Evolutionary conservation across 23 tunicate species (phyloP), one percentile per base, ranked within the genome.

Genomic region (Diplosoma virens): DNA sequence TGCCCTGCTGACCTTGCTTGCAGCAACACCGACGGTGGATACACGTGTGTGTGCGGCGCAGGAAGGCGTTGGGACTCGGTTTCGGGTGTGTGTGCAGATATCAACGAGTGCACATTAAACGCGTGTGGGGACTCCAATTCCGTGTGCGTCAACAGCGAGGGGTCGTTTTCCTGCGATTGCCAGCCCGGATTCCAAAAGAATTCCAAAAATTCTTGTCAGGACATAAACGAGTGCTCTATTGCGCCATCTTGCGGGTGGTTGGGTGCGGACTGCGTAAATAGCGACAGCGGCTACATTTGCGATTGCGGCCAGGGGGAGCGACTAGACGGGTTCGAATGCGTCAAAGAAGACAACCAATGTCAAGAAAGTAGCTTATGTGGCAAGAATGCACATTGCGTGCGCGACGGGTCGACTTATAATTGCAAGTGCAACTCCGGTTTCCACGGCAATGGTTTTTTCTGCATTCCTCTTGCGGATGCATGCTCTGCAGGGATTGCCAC

Each of bases 1-100:
- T 82, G 87, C 52, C 87, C 81, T 26, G 53, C 55, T 1, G 32
- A 59, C 32, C 24, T 75, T 1, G 53, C 35, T 0, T 82, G 87
- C 53, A 22, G 9, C 0, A 74, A 82, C 46, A 47, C 24, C 33
- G 69, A 0, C n/a, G 87, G 87, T 2, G 60, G 87, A 1, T 82
- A 52, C 66, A 82, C 75, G 0, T 82, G 87, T 32, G n/a, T 33
- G 18, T 82, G 87, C 36, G 33, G 1, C 3, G 1, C 17, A 2
- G 87, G 87, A 3, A 74, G 24, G 37, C 29, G 22, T n/a, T 82
- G 81, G 81, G 52, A 82, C 23, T 32, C 67, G 18, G 47, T 2
- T 3, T 28, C 28, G 33, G 75, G 47, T 27, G 35, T 33, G 3
- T 82, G 87, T 28, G 66, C 66, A 26, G 87, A 82, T 48, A 14